Conservation (phyloP, 2,888 invertebrate genomes). For the Cryptocheilus praepositus region DNA sequence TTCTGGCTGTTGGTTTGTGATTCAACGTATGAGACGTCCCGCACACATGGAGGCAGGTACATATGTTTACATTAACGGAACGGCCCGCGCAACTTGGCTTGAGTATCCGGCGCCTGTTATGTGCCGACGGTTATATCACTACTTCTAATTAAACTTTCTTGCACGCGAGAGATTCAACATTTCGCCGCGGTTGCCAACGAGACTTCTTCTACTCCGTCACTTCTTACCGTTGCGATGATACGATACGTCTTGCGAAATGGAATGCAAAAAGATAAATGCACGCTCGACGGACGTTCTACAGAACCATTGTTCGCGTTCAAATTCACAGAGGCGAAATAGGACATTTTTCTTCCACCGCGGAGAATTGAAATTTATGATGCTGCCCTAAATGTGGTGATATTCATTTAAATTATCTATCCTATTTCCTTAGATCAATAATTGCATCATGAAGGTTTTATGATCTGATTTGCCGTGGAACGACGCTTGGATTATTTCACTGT, state of each 20-base stretch:
- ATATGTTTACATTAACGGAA: no score
- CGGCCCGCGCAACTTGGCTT: conserved; percentile 19
- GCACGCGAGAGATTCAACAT: conserved; percentile 12
- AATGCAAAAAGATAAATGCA: neutral
- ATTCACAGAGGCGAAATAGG: no score
- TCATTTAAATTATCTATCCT: no score
- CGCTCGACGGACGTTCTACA: neutral
- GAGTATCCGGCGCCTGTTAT: conserved; percentile 27
- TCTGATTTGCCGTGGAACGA: no score
- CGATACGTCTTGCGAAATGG: no score
- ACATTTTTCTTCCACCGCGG: no score
- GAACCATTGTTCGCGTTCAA: neutral
- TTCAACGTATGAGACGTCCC: no score
- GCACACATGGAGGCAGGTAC: no score
- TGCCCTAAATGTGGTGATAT: neutral
- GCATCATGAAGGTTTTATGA: no score
- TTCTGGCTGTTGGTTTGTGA: no score
- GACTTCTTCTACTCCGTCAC: neutral
- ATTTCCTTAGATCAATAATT: no score
- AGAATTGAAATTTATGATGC: neutral
- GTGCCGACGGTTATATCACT: conserved; percentile 8
- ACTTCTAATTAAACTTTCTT: conserved; percentile 17
- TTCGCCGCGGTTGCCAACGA: conserved; percentile 1
- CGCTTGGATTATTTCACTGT: no score
- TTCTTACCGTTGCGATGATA: neutral